phyloP scores from a whole-genome alignment of 2,888 invertebrate species.

The Eupithecia vulgata region DNA sequence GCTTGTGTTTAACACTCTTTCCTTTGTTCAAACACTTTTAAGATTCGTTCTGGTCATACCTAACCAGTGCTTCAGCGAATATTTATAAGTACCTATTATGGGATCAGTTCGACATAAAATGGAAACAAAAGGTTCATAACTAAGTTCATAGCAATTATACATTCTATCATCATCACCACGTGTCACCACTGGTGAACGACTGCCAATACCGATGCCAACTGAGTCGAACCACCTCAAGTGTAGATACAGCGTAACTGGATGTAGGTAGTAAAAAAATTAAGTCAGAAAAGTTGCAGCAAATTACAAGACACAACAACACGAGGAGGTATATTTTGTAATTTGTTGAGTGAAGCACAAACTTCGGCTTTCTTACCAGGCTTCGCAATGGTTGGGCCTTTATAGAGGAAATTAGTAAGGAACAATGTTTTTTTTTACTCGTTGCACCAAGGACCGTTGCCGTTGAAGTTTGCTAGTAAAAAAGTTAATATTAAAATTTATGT shows the following conservation, averaged over 20 bases:
- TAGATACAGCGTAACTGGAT: neutral
- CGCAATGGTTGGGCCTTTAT: neutral
- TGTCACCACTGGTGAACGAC: neutral
- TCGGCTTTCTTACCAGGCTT: neutral
- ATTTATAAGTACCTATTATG: neutral
- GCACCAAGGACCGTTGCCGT: no score
- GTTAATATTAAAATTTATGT: neutral
- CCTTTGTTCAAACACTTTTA: neutral
- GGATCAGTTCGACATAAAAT: neutral
- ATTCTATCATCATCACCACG: neutral
- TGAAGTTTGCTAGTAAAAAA: neutral
- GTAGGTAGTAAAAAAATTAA: neutral
- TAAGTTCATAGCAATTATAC: neutral
- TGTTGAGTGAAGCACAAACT: neutral
- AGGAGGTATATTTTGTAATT: neutral
- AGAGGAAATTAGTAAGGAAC: neutral
- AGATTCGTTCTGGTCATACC: neutral
- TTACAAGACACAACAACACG: neutral
- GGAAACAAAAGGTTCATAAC: neutral
- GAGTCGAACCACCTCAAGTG: neutral
- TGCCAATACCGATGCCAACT: neutral
- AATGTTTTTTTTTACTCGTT: neutral
- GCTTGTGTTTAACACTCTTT: neutral
- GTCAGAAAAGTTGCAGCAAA: neutral
- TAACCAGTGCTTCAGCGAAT: neutral